Evolutionary conservation across 2,113 vertebrate genomes (phyloP).

Genomic region (Lota lota): DNA sequence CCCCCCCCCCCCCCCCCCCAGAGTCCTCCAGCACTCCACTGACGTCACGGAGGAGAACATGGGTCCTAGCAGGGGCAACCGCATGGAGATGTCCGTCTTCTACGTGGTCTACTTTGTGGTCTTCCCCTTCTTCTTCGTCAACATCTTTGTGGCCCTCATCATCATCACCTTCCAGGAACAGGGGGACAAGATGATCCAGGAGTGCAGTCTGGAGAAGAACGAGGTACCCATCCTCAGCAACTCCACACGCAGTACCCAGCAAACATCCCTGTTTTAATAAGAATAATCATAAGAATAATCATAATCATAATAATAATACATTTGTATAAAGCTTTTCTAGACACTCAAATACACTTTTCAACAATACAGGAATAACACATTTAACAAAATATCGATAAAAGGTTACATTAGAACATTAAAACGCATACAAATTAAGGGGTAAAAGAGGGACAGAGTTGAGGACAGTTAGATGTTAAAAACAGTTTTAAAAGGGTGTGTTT

Average conservation of each 20-base stretch:
- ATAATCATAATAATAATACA: too few relatives aligned
- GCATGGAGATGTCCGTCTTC: constrained; percentile 99
- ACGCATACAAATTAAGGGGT: too few relatives aligned
- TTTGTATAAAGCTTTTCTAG: not conserved
- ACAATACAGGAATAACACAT: too few relatives aligned
- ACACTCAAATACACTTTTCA: too few relatives aligned
- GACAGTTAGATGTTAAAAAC: too few relatives aligned
- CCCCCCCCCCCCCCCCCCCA: constrained; percentile 39
- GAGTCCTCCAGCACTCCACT: constrained; percentile 95
- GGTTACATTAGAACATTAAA: too few relatives aligned
- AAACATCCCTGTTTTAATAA: too few relatives aligned
- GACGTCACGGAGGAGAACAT: constrained; percentile 95
- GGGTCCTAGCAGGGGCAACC: constrained; percentile 93
- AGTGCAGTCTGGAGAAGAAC: constrained; percentile 96
- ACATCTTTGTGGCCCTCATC: constrained; percentile 98
- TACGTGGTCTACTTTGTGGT: constrained; percentile 98
- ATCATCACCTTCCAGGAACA: constrained; percentile 99
- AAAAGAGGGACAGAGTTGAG: too few relatives aligned
- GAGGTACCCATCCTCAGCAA: constrained; percentile 80
- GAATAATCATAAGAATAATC: too few relatives aligned
- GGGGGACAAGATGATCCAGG: constrained; percentile 99
- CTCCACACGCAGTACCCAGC: too few relatives aligned
- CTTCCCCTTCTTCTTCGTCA: constrained; percentile 98
- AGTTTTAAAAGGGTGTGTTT: too few relatives aligned
- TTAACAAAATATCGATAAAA: too few relatives aligned